Base-by-base conservation (phyloP, 2,888 invertebrate species). In the Acrocera orbiculus region DNA sequence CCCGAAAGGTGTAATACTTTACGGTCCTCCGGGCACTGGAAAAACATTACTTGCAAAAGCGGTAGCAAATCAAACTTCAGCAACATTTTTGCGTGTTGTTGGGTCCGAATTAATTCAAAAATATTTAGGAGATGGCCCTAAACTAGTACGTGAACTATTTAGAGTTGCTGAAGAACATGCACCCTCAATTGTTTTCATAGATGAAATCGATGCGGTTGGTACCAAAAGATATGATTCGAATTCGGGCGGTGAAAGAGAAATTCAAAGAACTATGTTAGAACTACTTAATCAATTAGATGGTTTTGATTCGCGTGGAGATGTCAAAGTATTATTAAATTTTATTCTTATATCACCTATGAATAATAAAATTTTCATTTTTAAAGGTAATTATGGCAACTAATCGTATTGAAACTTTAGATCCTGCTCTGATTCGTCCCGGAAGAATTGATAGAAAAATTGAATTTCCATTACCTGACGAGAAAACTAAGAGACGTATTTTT, bases 61-160 rank as follows among this genome's bases (percentile, higher is more conserved):
- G 15, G 98, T 99, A 1, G 98, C 98, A 27, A 98, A 98, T 64
- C 96, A 98, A 59, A 98, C 98, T 0, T 96, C 96, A 0, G 98
- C 98, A 2, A 98, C 98, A 11, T 98, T 99, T 63, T 67, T 99
- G 30, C 69, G 98, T 46, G 96, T 99, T 34, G 98, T 98, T 13
- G 98, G 98, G n/a, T 95, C 96, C 4, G 96, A 98, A 62, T 71
- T 98, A 16, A 96, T 98, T 52, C 96, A 98, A 54, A 98, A 98
- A 59, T 98, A 98, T 63, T 69, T 95, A 64, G 98, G 98, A 41
- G 98, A 99, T 64, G 98, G 98, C 1, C 96, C 98, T 0, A 98
- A 98, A 63, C 65, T 99, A 40, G 98, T 98, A 2, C 69, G 98
- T 35, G 98, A 98, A 56, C 62, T 99, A 39, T 99, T 98, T 63